These are phyloP conservation scores for Myocastor coypus DNA, from an alignment of 2,113 vertebrate genomes.

Conservation along the genomic window DNA sequence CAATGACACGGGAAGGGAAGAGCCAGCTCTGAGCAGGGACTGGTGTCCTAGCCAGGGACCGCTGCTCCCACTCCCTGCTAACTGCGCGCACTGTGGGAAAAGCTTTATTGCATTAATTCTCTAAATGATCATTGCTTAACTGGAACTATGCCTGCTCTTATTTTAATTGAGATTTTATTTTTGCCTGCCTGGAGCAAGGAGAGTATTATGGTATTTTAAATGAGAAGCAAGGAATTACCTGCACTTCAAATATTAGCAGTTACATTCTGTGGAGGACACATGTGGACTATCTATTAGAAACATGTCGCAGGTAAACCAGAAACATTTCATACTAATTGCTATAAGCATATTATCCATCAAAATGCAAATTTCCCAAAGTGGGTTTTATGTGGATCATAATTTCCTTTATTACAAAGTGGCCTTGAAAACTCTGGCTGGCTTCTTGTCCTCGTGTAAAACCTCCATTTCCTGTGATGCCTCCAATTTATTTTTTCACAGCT, in stretches of 20 bases:
- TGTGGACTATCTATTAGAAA: slow-evolving; percentile 75
- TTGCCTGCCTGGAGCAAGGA: slow-evolving; percentile 76
- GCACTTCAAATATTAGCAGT: slow-evolving; percentile 81
- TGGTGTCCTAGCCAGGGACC: background rate
- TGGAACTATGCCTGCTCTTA: slow-evolving; percentile 77
- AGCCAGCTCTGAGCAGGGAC: background rate
- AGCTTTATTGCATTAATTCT: slow-evolving; percentile 79
- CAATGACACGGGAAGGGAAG: background rate
- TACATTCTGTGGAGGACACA: slow-evolving; percentile 64
- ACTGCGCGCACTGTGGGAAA: slow-evolving; percentile 59
- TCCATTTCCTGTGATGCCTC: slow-evolving; percentile 71
- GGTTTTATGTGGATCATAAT: slow-evolving; percentile 66
- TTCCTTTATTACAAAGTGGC: slow-evolving; percentile 76
- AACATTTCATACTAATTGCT: slow-evolving; percentile 79
- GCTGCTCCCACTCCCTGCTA: background rate
- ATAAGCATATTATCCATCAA: slow-evolving; percentile 67
- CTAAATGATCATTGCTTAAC: slow-evolving; percentile 81
- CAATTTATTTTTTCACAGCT: slow-evolving; percentile 80
- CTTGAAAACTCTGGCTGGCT: slow-evolving; percentile 70
- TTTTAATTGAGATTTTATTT: slow-evolving; percentile 84
- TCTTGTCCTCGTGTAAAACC: slow-evolving; percentile 69
- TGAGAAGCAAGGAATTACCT: slow-evolving; percentile 79
- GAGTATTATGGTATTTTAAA: slow-evolving; percentile 78
- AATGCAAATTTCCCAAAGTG: slow-evolving; percentile 73
- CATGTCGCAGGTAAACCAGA: slow-evolving; percentile 70